These are phyloP conservation scores for Pseudomyrmex concolor DNA, from an alignment of 1,140 invertebrate species.

Conservation along the genomic window DNA sequence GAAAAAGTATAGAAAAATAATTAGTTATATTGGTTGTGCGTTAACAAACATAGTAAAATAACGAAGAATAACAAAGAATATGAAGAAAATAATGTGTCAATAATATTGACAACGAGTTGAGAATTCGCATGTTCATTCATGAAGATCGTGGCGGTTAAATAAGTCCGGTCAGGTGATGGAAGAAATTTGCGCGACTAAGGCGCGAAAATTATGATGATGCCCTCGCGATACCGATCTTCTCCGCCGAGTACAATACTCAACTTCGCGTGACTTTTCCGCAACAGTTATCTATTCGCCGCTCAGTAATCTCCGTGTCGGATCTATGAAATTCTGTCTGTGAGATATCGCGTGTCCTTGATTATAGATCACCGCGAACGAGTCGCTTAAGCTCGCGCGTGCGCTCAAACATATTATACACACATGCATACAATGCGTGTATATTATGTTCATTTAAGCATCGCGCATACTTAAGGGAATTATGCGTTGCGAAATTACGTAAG, in stretches of 20 bases:
- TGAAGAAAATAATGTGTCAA: neutral
- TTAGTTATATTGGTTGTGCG: neutral
- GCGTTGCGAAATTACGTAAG: neutral
- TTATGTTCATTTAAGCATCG: conserved; percentile 10
- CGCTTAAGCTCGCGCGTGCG: conserved; percentile 4
- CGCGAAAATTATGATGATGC: conserved; percentile 32
- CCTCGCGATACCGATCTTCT: conserved; percentile 15
- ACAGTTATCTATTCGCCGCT: conserved; percentile 75
- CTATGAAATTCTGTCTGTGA: conserved; percentile 77
- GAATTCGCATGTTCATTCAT: neutral
- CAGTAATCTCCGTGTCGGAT: conserved; percentile 74
- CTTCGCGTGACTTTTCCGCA: conserved; percentile 80
- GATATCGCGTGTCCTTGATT: conserved; percentile 82
- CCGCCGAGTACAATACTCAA: neutral
- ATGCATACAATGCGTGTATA: neutral
- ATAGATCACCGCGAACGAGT: conserved; percentile 72
- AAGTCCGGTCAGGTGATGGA: neutral
- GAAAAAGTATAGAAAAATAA: neutral
- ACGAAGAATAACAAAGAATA: neutral
- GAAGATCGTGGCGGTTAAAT: neutral
- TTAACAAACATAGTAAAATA: neutral
- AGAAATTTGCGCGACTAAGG: conserved; percentile 20
- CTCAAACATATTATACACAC: too few species aligned
- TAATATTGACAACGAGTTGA: neutral
- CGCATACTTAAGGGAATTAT: neutral